Evolutionary conservation across 2,888 invertebrate species (phyloP), one percentile per base, ranked within the genome.

Genomic region (Neria commutata): DNA sequence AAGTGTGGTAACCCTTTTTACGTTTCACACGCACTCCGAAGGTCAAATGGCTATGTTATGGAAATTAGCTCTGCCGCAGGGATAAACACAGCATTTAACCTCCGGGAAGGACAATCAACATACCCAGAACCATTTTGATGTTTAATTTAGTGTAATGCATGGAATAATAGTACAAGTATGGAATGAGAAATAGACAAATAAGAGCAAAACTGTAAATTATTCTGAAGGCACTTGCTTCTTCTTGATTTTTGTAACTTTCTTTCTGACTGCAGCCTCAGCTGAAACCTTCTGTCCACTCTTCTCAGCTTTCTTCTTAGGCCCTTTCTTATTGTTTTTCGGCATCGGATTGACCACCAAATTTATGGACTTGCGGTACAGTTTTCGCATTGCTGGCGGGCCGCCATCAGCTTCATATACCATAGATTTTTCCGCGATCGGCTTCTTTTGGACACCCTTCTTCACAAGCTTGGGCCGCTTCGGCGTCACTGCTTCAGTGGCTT

Each of bases 171-270:
- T 33, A 21, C 37, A 26, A 42, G 3, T 42, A 47, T 25, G 53
- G 57, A 60, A 56, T 58, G 23, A 14, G 8, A 17, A 17, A 16
- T 19, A 42, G 14, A 45, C 5, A 4, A 19, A 23, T 21, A 23
- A 17, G 29, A 26, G 6, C 48, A 29, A 48, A 48, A 48, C 26
- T n/a, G n/a, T n/a, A n/a, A n/a, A n/a, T n/a, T n/a, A n/a, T n/a
- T 5, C 6, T 29, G 29, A 11, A 29, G 11, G 29, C 29, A 29
- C 37, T 4, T 56, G 21, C 6, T 40, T 29, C 10, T 23, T 42
- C 33, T 48, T 40, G 4, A n/a, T n/a, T n/a, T n/a, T n/a, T n/a
- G n/a, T n/a, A n/a, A n/a, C n/a, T n/a, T n/a, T n/a, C n/a, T n/a
- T n/a, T n/a, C n/a, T 42, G 8, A n/a, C 19, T 42, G 29, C 29